Percentiles rank a stretch among this genome's conserved stretches.
Evolutionary conservation across 1,140 invertebrate species (phyloP).

Genomic region (Antheraea mylitta): DNA sequence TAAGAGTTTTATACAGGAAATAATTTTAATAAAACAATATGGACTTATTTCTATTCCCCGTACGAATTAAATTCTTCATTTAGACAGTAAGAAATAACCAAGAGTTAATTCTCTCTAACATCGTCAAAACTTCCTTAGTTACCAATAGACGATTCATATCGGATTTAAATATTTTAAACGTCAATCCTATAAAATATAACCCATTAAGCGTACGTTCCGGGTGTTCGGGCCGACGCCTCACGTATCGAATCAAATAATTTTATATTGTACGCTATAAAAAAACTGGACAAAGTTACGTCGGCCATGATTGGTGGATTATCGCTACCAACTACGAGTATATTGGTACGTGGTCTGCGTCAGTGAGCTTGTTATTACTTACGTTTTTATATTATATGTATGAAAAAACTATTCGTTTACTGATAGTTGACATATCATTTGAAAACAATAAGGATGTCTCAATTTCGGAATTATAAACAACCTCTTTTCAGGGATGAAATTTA

Average conservation of each 20-base stretch:
- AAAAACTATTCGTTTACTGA: background rate
- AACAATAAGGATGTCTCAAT: background rate
- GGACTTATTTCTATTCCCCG: too few relatives aligned
- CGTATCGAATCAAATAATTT: constrained; percentile 40
- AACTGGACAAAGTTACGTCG: constrained; percentile 21
- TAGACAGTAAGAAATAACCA: background rate
- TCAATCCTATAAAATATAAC: constrained; percentile 39
- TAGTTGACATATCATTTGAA: background rate
- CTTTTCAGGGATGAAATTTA: background rate
- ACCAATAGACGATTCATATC: constrained; percentile 23
- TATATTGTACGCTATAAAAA: constrained; percentile 47
- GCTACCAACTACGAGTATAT: constrained; percentile 14
- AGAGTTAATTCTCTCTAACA: background rate
- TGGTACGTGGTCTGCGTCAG: background rate
- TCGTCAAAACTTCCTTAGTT: background rate
- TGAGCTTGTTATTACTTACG: background rate
- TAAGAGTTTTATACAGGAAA: too few relatives aligned
- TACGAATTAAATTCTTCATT: background rate
- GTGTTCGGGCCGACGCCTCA: constrained; percentile 34
- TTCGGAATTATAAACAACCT: background rate
- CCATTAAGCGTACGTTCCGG: constrained; percentile 27
- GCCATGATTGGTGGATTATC: constrained; percentile 14
- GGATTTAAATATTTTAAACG: constrained; percentile 38
- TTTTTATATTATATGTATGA: background rate
- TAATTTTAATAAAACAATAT: too few relatives aligned